A percentile compares a stretch with the other conserved stretches of the same genome.
phyloP scores from a whole-genome alignment of 2,113 vertebrate species.

The Hystrix brachyura region DNA sequence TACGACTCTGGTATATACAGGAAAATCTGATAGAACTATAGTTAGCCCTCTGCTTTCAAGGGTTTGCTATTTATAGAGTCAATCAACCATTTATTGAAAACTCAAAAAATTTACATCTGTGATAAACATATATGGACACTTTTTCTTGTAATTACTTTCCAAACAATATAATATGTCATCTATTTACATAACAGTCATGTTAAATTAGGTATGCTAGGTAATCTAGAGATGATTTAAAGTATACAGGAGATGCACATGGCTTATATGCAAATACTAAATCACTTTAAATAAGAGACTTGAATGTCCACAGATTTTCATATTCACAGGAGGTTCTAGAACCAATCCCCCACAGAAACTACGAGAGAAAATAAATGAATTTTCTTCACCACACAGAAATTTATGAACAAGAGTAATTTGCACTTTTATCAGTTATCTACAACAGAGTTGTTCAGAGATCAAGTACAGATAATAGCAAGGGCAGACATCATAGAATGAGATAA shows the following conservation, averaged over 20 bases:
- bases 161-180: neutral
- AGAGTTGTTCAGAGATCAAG: neutral
- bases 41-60: neutral
- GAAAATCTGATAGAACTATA: neutral
- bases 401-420: neutral
- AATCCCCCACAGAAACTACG: neutral
- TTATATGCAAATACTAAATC: neutral
- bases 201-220: neutral
- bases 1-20: neutral
- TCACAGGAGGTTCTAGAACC: too few relatives aligned
- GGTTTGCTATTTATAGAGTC: neutral
- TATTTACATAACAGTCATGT: neutral
- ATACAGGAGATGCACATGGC: neutral
- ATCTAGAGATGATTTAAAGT: neutral
- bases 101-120: neutral
- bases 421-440: neutral
- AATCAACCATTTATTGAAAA: neutral
- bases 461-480: too few relatives aligned
- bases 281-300: neutral
- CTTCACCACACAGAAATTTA: neutral
- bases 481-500: neutral
- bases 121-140: neutral
- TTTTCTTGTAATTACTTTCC: neutral
- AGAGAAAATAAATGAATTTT: neutral
- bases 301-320: neutral